Evolutionary conservation across 2,797 vertebrate species (phyloP), one percentile per base, ranked within the genome.

Genomic region (Enteromius argenteus): DNA sequence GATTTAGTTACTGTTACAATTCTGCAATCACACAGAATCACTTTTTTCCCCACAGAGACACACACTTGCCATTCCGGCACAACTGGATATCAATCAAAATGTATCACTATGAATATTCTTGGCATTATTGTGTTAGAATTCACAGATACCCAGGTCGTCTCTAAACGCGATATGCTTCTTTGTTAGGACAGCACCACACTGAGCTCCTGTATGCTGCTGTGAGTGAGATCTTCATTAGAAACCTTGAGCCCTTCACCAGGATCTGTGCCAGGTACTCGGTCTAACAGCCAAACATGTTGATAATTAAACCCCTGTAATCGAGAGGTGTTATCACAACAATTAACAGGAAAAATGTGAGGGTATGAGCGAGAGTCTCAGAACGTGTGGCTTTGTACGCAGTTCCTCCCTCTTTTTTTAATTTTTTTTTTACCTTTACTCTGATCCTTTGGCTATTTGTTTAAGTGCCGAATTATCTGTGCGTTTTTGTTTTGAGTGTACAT

Each of bases 241-340:
- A 84, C 87, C 81, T 86, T 87, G 83, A 74, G 77, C 86, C 71
- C 77, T 80, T 83, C 84, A 67, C 64, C 85, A 85, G 87, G 88
- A 89, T 84, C 85, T 53, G 92, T 94, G 94, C 92, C 93, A 94
- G 94, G 93, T 92, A 94, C 91, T 92, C 91, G 90, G 91, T 92
- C 91, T 89, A 79, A 91, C 94, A 93, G 92, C 92, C 94, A 95
- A 94, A 94, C 93, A 94, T 95, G 95, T 95, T 94, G 94, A 95
- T 95, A 94, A 95, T 95, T 95, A 95, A 93, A 92, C 92, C 91
- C 91, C 92, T 93, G 95, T 94, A 94, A 94, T 93, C 92, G 92
- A 91, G 94, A 95, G 92, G 95, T 95, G 94, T 94, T 93, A 94
- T 95, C 94, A 94, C 93, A 95, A 95, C 94, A 95, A 95, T 96